Percentiles rank a stretch among this genome's conserved stretches.
Evolutionary conservation across 2,113 vertebrate genomes (phyloP).

Genomic region (Dasyurus viverrinus): DNA sequence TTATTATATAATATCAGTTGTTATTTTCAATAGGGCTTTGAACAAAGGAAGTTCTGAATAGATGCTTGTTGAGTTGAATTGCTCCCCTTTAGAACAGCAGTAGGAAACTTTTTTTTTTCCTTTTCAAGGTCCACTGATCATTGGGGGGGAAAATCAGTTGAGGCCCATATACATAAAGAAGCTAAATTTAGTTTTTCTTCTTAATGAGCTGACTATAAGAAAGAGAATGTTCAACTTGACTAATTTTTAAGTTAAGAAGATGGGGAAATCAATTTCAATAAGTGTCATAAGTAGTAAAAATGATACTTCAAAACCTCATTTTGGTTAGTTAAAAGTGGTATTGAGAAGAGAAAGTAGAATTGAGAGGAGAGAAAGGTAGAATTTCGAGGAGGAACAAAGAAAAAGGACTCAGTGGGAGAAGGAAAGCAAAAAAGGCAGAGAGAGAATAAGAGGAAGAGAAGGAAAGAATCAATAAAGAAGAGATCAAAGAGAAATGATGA

Average conservation of each 20-base stretch:
- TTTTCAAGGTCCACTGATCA: background rate
- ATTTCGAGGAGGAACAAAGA: background rate
- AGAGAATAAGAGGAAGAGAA: background rate
- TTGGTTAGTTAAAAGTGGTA: background rate
- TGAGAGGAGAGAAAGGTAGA: background rate
- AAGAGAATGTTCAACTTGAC: background rate
- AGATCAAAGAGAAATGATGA: background rate
- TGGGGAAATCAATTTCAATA: background rate
- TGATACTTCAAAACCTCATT: background rate
- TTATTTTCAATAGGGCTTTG: background rate
- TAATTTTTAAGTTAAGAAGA: background rate
- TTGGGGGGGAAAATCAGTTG: background rate
- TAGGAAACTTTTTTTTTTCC: conserved; percentile 1
- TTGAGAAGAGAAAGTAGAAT: background rate
- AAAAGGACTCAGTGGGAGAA: background rate
- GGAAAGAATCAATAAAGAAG: background rate
- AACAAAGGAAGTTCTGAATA: background rate
- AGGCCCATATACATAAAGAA: background rate
- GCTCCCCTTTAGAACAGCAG: background rate
- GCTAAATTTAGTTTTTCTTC: background rate
- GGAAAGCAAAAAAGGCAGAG: background rate
- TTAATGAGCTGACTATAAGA: background rate
- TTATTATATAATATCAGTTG: background rate
- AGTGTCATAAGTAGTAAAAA: background rate
- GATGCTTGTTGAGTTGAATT: background rate